Percentiles rank a stretch among this genome's conserved stretches.
Conservation (phyloP, 2,113 vertebrate genomes). For the Ariopsis seemanni region DNA sequence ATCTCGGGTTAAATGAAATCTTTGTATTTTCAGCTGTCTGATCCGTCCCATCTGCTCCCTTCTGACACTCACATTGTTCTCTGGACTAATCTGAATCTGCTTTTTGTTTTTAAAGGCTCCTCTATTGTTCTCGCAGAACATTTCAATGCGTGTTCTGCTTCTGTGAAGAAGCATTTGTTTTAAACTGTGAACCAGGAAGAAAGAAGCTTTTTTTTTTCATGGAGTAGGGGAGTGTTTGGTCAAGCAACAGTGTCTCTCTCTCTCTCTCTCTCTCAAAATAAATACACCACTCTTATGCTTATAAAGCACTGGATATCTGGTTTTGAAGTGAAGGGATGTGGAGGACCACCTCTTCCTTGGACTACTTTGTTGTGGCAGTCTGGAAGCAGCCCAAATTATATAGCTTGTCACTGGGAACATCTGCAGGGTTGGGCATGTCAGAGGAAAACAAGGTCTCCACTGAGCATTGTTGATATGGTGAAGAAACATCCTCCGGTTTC, state of each 20-base stretch:
- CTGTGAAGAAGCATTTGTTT: conserved; percentile 33
- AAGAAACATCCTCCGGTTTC: not conserved
- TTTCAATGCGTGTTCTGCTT: not conserved
- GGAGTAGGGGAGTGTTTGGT: not conserved
- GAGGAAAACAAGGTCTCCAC: conserved; percentile 44
- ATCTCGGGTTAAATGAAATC: not conserved
- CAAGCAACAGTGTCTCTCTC: not conserved
- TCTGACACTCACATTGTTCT: conserved; percentile 21
- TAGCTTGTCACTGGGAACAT: conserved; percentile 62
- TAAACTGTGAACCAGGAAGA: conserved; percentile 15
- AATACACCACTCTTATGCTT: not conserved
- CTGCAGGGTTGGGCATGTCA: conserved; percentile 53
- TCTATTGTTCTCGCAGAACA: conserved; percentile 28
- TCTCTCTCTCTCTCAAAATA: not conserved
- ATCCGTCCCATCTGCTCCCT: not conserved
- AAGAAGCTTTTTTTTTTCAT: not conserved
- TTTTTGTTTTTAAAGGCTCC: conserved; percentile 8
- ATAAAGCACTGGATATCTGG: conserved; percentile 14
- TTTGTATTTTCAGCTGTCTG: conserved; percentile 12
- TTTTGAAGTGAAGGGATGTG: conserved; percentile 37
- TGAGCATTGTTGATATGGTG: conserved; percentile 35
- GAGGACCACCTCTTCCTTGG: conserved; percentile 27
- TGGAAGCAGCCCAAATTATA: conserved; percentile 60
- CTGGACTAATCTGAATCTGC: conserved; percentile 20
- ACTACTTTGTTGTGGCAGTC: conserved; percentile 47